phyloP scores from a whole-genome alignment of 1,140 invertebrate species.

The Drosophila ironensis region DNA sequence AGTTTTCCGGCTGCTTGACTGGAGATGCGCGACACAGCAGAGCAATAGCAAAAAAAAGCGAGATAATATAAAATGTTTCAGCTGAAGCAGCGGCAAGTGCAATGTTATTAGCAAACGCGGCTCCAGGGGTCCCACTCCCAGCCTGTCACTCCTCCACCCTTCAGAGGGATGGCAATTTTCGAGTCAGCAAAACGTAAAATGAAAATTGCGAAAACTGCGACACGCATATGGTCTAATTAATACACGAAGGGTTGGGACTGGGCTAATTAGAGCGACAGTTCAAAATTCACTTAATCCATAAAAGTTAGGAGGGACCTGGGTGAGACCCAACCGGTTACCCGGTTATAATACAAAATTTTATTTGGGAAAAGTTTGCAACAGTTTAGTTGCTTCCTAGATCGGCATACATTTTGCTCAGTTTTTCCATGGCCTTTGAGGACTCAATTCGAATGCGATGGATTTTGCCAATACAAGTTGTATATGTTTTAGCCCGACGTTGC shows the following conservation, averaged over 20 bases:
- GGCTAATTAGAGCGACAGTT: slow-evolving; percentile 12
- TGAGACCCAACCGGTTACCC: too few species aligned
- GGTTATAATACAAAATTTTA: too few species aligned
- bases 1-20: slow-evolving; percentile 73
- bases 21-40: slow-evolving; percentile 34
- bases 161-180: slow-evolving; percentile 17
- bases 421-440: too few species aligned
- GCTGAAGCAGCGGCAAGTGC: slow-evolving; percentile 16
- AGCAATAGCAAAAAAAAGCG: background rate
- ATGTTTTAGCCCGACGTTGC: too few species aligned
- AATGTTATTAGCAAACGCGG: slow-evolving; percentile 50
- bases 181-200: slow-evolving; percentile 13
- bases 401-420: too few species aligned
- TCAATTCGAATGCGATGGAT: too few species aligned
- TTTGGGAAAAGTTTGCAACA: too few species aligned
- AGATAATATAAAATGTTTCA: background rate
- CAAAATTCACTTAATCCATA: background rate
- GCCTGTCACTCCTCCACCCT: background rate
- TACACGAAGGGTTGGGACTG: background rate
- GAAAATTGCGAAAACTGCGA: slow-evolving; percentile 14
- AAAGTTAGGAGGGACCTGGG: background rate
- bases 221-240: slow-evolving; percentile 22
- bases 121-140: background rate
- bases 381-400: too few species aligned
- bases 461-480: too few species aligned